A percentile compares a stretch with the other conserved stretches of the same genome.
Evolutionary conservation across 1,140 invertebrate species (phyloP).

Genomic region (Schlechtendalia chinensis): DNA sequence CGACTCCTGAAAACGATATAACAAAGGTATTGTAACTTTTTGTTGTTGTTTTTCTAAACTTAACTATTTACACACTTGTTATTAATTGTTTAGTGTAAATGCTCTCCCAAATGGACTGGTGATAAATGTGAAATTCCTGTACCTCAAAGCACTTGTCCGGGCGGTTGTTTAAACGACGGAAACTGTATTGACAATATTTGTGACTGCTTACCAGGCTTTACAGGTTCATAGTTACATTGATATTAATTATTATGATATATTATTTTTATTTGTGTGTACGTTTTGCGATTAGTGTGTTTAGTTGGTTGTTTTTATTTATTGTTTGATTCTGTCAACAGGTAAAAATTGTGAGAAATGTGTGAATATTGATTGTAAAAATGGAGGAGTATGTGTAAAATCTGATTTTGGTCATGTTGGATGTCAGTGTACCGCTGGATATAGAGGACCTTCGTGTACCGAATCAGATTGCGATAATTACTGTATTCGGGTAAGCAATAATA

Average conservation of each 20-base stretch:
- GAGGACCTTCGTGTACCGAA: constrained; percentile 57
- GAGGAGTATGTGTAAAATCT: constrained; percentile 55
- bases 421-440: constrained; percentile 56
- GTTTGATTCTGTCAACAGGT: constrained; percentile 51
- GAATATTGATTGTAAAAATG: constrained; percentile 56
- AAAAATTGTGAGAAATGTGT: constrained; percentile 55
- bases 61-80: background rate
- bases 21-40: background rate
- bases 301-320: constrained; percentile 30
- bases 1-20: constrained; percentile 16
- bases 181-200: constrained; percentile 60
- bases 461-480: constrained; percentile 57
- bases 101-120: constrained; percentile 66
- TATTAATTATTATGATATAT: background rate
- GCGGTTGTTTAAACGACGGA: constrained; percentile 61
- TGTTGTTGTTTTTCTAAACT: background rate
- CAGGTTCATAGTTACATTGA: constrained; percentile 54
- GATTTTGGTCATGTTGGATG: constrained; percentile 54
- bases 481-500: constrained; percentile 51
- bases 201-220: constrained; percentile 57
- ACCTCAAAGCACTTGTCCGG: constrained; percentile 52
- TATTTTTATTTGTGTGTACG: background rate
- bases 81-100: constrained; percentile 59
- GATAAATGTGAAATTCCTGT: constrained; percentile 65
- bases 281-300: too few relatives aligned